phyloP scores from a whole-genome alignment of 2,113 vertebrate species.

The Agelaius phoeniceus region DNA sequence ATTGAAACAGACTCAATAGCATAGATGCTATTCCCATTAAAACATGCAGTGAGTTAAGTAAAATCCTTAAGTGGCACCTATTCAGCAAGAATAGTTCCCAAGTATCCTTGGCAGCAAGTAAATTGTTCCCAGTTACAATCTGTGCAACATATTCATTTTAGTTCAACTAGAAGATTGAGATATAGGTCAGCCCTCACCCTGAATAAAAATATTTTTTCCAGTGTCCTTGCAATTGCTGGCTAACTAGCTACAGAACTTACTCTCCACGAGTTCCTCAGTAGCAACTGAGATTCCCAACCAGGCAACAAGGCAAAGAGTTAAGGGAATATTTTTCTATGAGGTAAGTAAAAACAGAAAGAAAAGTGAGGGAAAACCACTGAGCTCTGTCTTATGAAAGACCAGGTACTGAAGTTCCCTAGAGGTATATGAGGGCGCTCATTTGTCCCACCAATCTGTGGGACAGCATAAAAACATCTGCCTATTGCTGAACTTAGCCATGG shows the following conservation, averaged over 20 bases:
- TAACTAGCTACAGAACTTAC: not conserved
- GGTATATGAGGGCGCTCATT: accelerated
- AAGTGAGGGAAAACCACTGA: not conserved
- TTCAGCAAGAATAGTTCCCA: not conserved
- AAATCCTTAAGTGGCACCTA: not conserved
- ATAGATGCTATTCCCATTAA: not conserved
- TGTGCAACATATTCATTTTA: not conserved
- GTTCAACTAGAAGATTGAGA: not conserved
- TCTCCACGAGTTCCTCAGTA: not conserved
- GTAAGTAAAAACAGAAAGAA: not conserved
- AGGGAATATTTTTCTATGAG: not conserved
- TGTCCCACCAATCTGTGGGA: not conserved
- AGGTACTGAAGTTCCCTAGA: not conserved
- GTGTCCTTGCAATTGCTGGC: not conserved
- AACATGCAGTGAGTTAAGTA: not conserved
- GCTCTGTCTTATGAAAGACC: not conserved
- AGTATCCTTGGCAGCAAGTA: not conserved
- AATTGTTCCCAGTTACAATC: not conserved
- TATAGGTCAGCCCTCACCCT: not conserved
- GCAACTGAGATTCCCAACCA: not conserved
- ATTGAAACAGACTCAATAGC: not conserved
- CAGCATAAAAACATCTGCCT: not conserved
- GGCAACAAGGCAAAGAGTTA: not conserved
- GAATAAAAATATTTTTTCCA: not conserved
- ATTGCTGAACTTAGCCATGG: not conserved